phyloP scores from a whole-genome alignment of 2,888 invertebrate genomes.

The Andrena trimmerana region DNA sequence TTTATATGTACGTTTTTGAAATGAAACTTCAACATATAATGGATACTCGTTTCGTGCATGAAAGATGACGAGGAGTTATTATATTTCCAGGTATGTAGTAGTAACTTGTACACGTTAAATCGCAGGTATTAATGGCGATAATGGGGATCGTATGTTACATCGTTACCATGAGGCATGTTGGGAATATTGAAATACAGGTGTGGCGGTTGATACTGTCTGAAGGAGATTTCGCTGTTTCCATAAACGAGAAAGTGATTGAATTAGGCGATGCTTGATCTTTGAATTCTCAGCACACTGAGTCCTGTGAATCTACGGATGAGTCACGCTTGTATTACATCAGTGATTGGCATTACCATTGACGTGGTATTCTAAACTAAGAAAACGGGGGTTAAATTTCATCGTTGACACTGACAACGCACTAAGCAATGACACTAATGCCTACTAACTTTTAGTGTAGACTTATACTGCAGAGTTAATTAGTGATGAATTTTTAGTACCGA shows the following conservation, averaged over 20 bases:
- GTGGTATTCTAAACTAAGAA: neutral
- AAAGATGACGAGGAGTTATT: conserved; percentile 19
- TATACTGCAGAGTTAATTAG: too few species aligned
- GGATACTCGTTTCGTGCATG: conserved; percentile 3
- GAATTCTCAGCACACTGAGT: neutral
- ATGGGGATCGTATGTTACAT: conserved; percentile 4
- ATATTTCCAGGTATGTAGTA: conserved; percentile 1
- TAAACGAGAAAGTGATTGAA: neutral
- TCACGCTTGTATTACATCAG: conserved; percentile 14
- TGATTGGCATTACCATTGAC: neutral
- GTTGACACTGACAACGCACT: too few species aligned
- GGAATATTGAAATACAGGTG: neutral
- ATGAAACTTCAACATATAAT: neutral
- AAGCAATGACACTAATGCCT: too few species aligned
- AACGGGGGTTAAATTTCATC: too few species aligned
- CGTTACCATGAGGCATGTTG: neutral
- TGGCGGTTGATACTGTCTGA: neutral
- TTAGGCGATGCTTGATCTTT: neutral
- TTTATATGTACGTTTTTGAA: neutral
- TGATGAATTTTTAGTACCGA: too few species aligned
- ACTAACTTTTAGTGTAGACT: too few species aligned
- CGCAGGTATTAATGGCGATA: conserved; percentile 18
- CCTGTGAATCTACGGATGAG: neutral
- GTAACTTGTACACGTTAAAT: neutral
- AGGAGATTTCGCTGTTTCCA: neutral